Conservation (phyloP, 2,113 vertebrate genomes). For the Trematomus loennbergii region DNA sequence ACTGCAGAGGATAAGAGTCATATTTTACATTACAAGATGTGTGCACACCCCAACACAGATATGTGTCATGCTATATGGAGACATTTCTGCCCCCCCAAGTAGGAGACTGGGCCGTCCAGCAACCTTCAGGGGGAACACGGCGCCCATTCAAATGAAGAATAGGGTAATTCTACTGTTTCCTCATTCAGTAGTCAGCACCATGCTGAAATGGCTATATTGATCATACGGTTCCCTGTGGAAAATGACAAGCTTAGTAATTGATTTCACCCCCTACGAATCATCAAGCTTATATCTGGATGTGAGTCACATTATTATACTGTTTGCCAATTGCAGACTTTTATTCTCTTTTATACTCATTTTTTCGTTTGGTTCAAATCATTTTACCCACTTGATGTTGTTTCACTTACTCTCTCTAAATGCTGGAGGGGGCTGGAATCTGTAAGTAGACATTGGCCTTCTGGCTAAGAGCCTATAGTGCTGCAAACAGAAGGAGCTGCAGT, state of each 20-base stretch:
- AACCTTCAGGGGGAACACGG: constrained; percentile 48
- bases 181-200: constrained; percentile 59
- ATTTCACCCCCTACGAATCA: constrained; percentile 50
- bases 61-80: constrained; percentile 31
- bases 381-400: constrained; percentile 4
- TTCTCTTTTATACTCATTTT: constrained; percentile 26
- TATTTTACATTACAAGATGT: constrained; percentile 49
- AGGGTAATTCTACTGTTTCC: constrained; percentile 54
- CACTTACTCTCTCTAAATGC: constrained; percentile 4
- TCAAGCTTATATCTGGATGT: constrained; percentile 36
- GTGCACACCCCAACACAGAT: constrained; percentile 46
- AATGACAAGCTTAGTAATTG: constrained; percentile 57
- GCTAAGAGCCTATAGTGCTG: neutral
- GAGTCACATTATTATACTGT: constrained; percentile 43
- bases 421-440: neutral
- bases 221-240: constrained; percentile 47
- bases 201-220: constrained; percentile 62
- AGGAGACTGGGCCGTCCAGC: constrained; percentile 36
- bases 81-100: constrained; percentile 38
- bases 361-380: constrained; percentile 13
- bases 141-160: constrained; percentile 66
- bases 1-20: constrained; percentile 35
- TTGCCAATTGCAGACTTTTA: constrained; percentile 15
- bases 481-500: neutral
- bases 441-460: neutral